Percentiles rank a stretch among this genome's conserved stretches.
Evolutionary conservation across 2,113 vertebrate genomes (phyloP).

Genomic region (Eurystomus gularis): DNA sequence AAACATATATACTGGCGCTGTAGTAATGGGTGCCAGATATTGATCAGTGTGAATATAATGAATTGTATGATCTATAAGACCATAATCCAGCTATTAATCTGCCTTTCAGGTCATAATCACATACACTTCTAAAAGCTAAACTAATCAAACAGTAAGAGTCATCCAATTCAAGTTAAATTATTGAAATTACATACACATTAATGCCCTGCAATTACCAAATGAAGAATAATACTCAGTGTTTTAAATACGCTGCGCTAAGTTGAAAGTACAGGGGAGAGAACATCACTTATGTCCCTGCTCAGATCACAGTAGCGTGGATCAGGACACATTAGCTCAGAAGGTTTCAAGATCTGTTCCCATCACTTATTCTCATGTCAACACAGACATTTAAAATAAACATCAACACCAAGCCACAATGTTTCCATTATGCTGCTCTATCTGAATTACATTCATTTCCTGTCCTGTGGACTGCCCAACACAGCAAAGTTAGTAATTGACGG

Average conservation of each 20-base stretch:
- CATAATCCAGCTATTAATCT: constrained; percentile 79
- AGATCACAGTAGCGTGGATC: background rate
- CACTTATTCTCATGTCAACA: background rate
- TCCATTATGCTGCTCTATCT: background rate
- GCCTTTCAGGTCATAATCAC: constrained; percentile 76
- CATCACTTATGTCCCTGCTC: background rate
- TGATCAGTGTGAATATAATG: constrained; percentile 76
- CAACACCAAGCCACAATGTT: constrained; percentile 8
- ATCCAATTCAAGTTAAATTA: constrained; percentile 75
- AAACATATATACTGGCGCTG: constrained; percentile 70
- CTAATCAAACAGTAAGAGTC: constrained; percentile 68
- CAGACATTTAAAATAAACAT: constrained; percentile 32
- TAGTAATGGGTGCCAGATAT: constrained; percentile 75
- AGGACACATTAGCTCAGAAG: background rate
- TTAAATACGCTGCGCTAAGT: constrained; percentile 23
- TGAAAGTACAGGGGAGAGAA: background rate
- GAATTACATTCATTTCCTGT: constrained; percentile 4
- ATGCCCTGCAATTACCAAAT: constrained; percentile 64
- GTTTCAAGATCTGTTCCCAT: constrained; percentile 1
- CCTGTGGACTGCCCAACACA: background rate
- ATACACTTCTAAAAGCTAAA: constrained; percentile 73
- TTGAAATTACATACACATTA: constrained; percentile 74
- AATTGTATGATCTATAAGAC: constrained; percentile 79
- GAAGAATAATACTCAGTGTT: constrained; percentile 60
- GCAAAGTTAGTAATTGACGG: constrained; percentile 19